phyloP scores from a whole-genome alignment of 2,113 vertebrate species.

The Benitochromis conjunctus region DNA sequence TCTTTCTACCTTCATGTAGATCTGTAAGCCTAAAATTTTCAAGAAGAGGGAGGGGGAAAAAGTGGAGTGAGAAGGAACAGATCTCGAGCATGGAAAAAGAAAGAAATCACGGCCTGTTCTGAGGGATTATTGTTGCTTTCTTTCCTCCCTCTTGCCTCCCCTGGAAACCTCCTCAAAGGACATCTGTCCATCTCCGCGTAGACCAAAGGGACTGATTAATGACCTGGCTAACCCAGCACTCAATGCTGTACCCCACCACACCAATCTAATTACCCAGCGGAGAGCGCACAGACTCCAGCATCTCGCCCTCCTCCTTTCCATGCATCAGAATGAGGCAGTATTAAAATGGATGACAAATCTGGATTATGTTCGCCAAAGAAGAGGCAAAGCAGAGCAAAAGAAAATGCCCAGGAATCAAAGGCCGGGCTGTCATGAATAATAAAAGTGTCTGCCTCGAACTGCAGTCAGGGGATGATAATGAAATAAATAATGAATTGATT shows the following conservation, averaged over 20 bases:
- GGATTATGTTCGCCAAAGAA: constrained; percentile 36
- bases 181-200: constrained; percentile 47
- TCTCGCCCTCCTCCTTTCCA: constrained; percentile 14
- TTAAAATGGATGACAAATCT: constrained; percentile 64
- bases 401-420: constrained; percentile 49
- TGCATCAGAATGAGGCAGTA: constrained; percentile 44
- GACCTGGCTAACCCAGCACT: constrained; percentile 47
- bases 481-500: constrained; percentile 74
- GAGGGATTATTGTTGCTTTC: constrained; percentile 3
- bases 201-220: constrained; percentile 56
- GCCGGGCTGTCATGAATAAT: constrained; percentile 59
- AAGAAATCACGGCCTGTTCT: not conserved
- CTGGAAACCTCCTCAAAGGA: constrained; percentile 36
- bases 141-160: constrained; percentile 16
- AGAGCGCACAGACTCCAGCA: constrained; percentile 31
- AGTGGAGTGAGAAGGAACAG: not conserved
- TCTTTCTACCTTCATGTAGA: not conserved
- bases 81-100: not conserved
- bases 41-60: not conserved
- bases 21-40: not conserved
- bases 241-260: constrained; percentile 27
- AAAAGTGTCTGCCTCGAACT: constrained; percentile 49
- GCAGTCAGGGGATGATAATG: constrained; percentile 53
- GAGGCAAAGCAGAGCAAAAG: constrained; percentile 17
- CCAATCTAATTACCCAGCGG: constrained; percentile 57